Percentiles rank a stretch among this genome's conserved stretches.
Evolutionary conservation across 2,113 vertebrate genomes (phyloP).

Genomic region (Amphilophus citrinellus): DNA sequence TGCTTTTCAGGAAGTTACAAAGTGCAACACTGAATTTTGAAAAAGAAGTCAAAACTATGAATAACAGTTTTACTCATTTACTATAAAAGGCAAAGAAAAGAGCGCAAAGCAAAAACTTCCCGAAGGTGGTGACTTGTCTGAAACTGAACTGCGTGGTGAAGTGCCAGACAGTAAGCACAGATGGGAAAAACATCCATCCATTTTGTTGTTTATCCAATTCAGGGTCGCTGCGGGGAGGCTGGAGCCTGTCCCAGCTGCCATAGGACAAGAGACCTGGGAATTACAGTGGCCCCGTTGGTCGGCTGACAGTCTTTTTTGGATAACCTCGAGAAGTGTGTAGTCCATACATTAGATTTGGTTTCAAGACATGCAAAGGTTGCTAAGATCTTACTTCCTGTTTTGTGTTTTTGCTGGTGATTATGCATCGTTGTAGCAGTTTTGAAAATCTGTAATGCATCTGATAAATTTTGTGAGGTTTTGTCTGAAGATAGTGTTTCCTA

Average conservation of each 20-base stretch:
- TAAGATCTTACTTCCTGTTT: neutral
- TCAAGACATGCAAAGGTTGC: fast-evolving
- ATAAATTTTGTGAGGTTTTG: neutral
- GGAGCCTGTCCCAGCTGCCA: no score
- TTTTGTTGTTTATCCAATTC: no score
- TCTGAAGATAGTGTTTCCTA: neutral
- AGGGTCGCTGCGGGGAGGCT: no score
- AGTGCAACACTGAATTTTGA: neutral
- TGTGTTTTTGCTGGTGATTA: neutral
- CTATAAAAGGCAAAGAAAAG: neutral
- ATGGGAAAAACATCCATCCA: no score
- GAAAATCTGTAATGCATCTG: neutral
- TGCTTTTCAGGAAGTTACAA: neutral
- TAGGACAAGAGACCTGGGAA: no score
- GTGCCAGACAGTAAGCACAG: no score
- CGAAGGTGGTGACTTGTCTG: neutral
- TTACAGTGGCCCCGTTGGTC: no score
- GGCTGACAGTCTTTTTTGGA: neutral
- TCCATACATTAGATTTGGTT: neutral
- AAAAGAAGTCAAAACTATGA: neutral
- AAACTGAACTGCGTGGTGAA: no score
- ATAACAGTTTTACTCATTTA: conserved; percentile 1
- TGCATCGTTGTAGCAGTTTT: neutral
- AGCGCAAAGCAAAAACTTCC: neutral
- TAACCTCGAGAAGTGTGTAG: neutral